These are phyloP conservation scores for Slavum lentiscoides DNA, from an alignment of 2,888 invertebrate genomes.

Conservation along the genomic window DNA sequence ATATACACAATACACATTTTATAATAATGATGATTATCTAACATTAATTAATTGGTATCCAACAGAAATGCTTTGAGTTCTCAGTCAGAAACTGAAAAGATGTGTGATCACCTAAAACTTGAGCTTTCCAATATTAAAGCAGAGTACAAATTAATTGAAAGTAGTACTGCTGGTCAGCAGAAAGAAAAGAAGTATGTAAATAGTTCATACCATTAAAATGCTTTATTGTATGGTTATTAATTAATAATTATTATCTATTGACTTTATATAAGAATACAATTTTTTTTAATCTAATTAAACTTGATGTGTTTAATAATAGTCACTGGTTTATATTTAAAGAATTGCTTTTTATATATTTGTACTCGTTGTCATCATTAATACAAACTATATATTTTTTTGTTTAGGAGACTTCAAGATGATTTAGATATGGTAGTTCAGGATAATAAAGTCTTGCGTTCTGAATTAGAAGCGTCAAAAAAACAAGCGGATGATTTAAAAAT, in stretches of 20 bases:
- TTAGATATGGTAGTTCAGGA: constrained; percentile 69
- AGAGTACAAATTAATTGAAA: constrained; percentile 42
- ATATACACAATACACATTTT: not conserved
- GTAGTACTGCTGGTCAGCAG: not conserved
- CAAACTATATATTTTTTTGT: not conserved
- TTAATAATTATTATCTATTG: too few relatives aligned
- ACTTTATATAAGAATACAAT: too few relatives aligned
- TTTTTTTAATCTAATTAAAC: too few relatives aligned
- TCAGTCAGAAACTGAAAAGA: constrained; percentile 39
- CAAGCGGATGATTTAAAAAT: constrained; percentile 76
- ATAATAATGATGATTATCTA: not conserved
- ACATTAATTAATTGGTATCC: not conserved
- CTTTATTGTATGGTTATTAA: not conserved
- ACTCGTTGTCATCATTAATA: too few relatives aligned
- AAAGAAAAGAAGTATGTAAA: constrained; percentile 47
- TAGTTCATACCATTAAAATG: not conserved
- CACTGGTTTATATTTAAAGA: too few relatives aligned
- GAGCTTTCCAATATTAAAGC: constrained; percentile 39
- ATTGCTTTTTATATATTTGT: too few relatives aligned
- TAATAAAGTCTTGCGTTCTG: constrained; percentile 67
- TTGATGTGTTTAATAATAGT: too few relatives aligned
- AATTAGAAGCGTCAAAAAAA: constrained; percentile 70
- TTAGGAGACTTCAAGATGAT: constrained; percentile 73
- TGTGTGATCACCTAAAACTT: constrained; percentile 36
- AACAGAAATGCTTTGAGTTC: constrained; percentile 38